Conservation (phyloP, 2,797 vertebrate genomes). For the Myripristis jacobus region DNA sequence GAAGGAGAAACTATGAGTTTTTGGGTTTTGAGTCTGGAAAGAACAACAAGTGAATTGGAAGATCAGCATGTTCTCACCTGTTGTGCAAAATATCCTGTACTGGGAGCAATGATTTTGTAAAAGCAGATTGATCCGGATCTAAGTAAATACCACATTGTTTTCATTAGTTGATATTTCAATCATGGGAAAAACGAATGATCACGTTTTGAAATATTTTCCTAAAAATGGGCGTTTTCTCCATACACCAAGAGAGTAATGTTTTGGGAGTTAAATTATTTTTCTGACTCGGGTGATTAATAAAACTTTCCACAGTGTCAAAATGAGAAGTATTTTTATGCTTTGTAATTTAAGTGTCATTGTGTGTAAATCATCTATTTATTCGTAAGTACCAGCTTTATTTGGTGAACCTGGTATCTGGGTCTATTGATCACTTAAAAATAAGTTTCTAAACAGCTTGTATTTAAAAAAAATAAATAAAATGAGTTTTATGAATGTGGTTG, state of each 20-base stretch:
- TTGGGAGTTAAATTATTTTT: slow-evolving; percentile 58
- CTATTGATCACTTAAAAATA: slow-evolving; percentile 64
- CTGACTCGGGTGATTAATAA: slow-evolving; percentile 50
- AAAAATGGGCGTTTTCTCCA: slow-evolving; percentile 12
- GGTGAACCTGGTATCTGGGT: slow-evolving; percentile 73
- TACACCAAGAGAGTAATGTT: slow-evolving; percentile 26
- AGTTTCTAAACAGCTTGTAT: slow-evolving; percentile 74
- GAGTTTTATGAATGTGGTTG: slow-evolving; percentile 63
- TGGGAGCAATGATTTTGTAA: background rate
- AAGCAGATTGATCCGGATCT: slow-evolving; percentile 22
- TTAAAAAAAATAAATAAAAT: slow-evolving; percentile 81
- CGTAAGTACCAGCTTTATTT: slow-evolving; percentile 76
- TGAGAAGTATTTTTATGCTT: slow-evolving; percentile 61
- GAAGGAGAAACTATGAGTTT: background rate
- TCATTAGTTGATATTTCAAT: slow-evolving; percentile 7
- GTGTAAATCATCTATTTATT: slow-evolving; percentile 79
- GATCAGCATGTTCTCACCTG: background rate
- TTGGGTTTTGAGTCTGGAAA: no score
- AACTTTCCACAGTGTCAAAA: slow-evolving; percentile 42
- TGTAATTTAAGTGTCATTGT: slow-evolving; percentile 53
- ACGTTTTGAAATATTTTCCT: slow-evolving; percentile 29
- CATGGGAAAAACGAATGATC: background rate
- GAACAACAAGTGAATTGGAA: background rate
- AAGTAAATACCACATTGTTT: slow-evolving; percentile 15
- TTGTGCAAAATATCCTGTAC: slow-evolving; percentile 5